A percentile compares a stretch with the other conserved stretches of the same genome.
phyloP scores from a whole-genome alignment of 2,113 vertebrate genomes.

The Erythrocercus mccallii region DNA sequence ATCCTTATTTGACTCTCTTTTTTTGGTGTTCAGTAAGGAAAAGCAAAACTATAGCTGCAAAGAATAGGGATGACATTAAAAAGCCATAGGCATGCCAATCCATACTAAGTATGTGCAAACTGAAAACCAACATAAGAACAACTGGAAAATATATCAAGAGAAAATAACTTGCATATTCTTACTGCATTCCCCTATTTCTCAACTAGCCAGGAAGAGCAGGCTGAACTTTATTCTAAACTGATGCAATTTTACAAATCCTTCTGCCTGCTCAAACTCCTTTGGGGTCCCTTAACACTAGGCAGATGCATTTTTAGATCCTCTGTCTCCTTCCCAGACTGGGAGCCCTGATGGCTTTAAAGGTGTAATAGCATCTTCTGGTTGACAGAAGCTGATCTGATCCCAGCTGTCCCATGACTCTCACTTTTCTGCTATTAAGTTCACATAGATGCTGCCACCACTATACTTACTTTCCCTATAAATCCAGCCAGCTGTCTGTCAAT shows the following conservation, averaged over 20 bases:
- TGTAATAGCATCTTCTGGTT: background rate
- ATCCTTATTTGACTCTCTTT: constrained; percentile 2
- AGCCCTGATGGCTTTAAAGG: background rate
- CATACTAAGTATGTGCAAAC: background rate
- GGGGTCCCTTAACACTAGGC: background rate
- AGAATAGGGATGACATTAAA: background rate
- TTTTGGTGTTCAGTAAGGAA: background rate
- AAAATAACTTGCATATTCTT: background rate
- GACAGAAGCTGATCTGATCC: constrained; percentile 17
- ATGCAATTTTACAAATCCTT: background rate
- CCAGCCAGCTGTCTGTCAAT: constrained; percentile 2
- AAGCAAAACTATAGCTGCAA: background rate
- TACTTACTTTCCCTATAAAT: constrained; percentile 19
- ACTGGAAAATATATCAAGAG: background rate
- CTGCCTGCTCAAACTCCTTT: background rate
- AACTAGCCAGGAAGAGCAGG: background rate
- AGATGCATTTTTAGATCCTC: background rate
- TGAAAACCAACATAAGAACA: background rate
- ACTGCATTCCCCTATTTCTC: background rate
- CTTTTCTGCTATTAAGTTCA: constrained; percentile 41
- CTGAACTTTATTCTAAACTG: background rate
- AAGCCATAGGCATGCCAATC: background rate
- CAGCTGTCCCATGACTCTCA: constrained; percentile 33
- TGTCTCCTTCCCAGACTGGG: background rate
- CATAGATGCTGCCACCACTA: background rate